Percentiles rank a stretch among this genome's conserved stretches.
Conservation (phyloP, 23 tunicate species). For the Ascidia mentula region DNA sequence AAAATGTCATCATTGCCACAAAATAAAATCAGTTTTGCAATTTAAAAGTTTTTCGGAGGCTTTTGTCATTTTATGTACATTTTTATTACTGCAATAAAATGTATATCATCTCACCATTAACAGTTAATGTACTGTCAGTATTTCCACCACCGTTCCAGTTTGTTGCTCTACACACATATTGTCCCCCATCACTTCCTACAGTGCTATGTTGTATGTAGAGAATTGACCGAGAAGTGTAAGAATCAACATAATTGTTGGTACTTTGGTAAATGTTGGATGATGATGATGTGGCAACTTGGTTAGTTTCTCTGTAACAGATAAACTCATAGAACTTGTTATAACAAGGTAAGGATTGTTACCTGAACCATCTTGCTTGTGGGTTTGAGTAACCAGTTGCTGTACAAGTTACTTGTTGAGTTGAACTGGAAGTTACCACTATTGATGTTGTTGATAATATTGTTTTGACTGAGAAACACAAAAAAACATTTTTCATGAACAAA, state of each 20-base stretch:
- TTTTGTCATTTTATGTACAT: no score
- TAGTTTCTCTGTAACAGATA: not conserved
- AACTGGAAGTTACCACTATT: not conserved
- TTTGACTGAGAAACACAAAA: no score
- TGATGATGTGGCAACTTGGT: not conserved
- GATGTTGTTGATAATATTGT: not conserved
- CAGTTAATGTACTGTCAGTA: not conserved
- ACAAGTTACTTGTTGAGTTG: not conserved
- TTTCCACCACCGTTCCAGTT: slow-evolving; percentile 2
- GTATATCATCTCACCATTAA: no score
- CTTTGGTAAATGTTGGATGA: not conserved
- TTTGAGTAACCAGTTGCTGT: not conserved
- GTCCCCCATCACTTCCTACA: not conserved
- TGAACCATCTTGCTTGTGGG: not conserved
- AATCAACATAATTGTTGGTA: not conserved
- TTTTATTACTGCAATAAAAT: no score
- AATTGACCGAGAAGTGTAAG: not conserved
- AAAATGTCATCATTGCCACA: no score
- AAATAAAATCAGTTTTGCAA: no score
- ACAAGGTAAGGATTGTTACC: not conserved
- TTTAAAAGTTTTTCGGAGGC: no score
- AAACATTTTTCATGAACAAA: no score
- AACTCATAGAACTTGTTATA: not conserved
- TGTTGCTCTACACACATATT: not conserved
- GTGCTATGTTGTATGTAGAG: not conserved